A percentile compares a stretch with the other conserved stretches of the same genome.
Conservation (phyloP, 2,113 vertebrate genomes). For the Gymnogyps californianus region DNA sequence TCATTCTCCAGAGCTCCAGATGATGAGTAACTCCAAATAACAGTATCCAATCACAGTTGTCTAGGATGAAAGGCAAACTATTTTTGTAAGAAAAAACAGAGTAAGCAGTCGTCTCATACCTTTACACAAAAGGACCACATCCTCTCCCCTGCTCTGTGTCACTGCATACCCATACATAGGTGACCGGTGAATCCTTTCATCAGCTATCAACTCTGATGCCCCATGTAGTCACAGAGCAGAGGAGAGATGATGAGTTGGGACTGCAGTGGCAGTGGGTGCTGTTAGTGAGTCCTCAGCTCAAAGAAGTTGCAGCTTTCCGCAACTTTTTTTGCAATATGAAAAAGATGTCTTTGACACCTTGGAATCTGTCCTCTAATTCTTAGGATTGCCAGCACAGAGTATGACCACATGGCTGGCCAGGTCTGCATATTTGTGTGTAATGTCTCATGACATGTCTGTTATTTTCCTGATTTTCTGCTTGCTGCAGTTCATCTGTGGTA, state of each 20-base stretch:
- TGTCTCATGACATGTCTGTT: not conserved
- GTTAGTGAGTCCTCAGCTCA: not conserved
- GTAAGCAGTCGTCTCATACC: not conserved
- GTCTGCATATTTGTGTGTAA: not conserved
- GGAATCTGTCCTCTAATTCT: not conserved
- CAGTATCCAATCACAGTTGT: not conserved
- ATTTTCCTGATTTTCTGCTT: not conserved
- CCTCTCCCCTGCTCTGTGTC: not conserved
- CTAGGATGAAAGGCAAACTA: not conserved
- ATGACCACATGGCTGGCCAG: not conserved
- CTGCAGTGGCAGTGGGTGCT: not conserved
- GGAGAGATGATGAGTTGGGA: not conserved
- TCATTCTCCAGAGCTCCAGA: not conserved
- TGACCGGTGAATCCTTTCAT: not conserved
- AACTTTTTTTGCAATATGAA: not conserved
- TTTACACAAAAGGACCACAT: not conserved
- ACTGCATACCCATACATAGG: accelerated
- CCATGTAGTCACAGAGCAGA: not conserved
- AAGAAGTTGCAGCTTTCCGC: not conserved
- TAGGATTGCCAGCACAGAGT: not conserved
- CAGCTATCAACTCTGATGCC: not conserved
- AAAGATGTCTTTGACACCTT: not conserved
- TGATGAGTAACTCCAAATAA: not conserved
- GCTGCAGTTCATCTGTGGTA: not conserved
- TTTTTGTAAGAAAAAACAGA: not conserved